Evolutionary conservation across 2,113 vertebrate genomes (phyloP).

Genomic region (Piprites chloris): DNA sequence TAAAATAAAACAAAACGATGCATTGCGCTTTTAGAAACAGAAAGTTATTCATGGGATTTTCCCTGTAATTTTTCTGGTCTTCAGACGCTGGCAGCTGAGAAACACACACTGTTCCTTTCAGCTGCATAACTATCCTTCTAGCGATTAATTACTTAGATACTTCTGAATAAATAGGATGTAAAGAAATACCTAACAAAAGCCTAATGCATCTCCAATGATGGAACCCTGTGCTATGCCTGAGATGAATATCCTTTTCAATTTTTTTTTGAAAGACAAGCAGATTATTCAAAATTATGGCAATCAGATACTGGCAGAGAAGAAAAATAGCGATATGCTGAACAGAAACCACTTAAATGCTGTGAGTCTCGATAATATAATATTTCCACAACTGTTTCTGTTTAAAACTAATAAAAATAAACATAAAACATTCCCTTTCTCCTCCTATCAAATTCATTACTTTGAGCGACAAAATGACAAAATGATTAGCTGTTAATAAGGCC

Average conservation of each 20-base stretch:
- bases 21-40: neutral
- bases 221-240: conserved; percentile 9
- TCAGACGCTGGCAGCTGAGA: neutral
- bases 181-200: conserved; percentile 33
- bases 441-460: conserved; percentile 83
- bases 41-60: conserved; percentile 14
- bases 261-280: conserved; percentile 63
- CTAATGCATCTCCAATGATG: conserved; percentile 12
- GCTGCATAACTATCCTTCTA: neutral
- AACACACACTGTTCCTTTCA: neutral
- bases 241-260: conserved; percentile 56
- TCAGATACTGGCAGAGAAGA: conserved; percentile 64
- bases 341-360: conserved; percentile 72
- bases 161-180: conserved; percentile 39
- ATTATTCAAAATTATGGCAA: conserved; percentile 74
- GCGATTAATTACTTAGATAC: conserved; percentile 31
- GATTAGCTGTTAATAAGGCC: conserved; percentile 94
- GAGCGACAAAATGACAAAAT: conserved; percentile 88
- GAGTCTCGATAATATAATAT: conserved; percentile 71
- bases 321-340: conserved; percentile 59
- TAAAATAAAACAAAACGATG: conserved; percentile 9
- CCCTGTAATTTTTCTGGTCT: conserved; percentile 13
- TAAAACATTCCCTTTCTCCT: conserved; percentile 72
- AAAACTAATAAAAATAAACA: conserved; percentile 83
- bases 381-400: conserved; percentile 82